A percentile compares a stretch with the other conserved stretches of the same genome.
Conservation (phyloP, 2,797 vertebrate species). For the Oreonectes daqikongensis region DNA sequence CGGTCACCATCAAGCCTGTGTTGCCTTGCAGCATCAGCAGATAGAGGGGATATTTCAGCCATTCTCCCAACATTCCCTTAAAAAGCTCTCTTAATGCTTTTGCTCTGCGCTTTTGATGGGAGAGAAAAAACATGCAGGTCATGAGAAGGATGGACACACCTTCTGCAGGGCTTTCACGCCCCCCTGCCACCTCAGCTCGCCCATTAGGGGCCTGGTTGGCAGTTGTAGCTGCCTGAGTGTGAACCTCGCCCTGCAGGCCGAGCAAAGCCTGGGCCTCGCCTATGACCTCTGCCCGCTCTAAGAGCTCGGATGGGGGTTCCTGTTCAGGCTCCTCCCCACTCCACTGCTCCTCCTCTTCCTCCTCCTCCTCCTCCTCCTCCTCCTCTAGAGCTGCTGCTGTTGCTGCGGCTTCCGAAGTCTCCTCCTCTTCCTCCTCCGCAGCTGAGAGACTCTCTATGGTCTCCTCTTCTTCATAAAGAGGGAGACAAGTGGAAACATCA, state of each 20-base stretch:
- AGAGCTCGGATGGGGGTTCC: conserved; percentile 78
- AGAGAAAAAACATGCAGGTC: conserved; percentile 84
- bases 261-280: conserved; percentile 77
- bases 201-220: conserved; percentile 77
- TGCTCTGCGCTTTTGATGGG: conserved; percentile 52
- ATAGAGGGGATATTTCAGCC: conserved; percentile 64
- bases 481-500: conserved; percentile 90
- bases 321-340: conserved; percentile 83
- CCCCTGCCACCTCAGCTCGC: conserved; percentile 74
- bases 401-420: conserved; percentile 80
- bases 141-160: conserved; percentile 87
- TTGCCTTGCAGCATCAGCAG: conserved; percentile 82
- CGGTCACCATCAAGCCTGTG: conserved; percentile 81
- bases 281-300: conserved; percentile 78
- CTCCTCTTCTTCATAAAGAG: conserved; percentile 87
- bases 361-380: conserved; percentile 77
- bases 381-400: conserved; percentile 85
- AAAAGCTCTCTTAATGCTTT: conserved; percentile 45
- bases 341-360: conserved; percentile 77
- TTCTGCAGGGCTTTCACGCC: conserved; percentile 81
- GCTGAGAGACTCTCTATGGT: conserved; percentile 85
- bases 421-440: conserved; percentile 81
- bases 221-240: conserved; percentile 82
- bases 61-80: conserved; percentile 65
- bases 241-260: conserved; percentile 73